Conservation (phyloP, 2,797 vertebrate species). For the Gambelia wislizenii region DNA sequence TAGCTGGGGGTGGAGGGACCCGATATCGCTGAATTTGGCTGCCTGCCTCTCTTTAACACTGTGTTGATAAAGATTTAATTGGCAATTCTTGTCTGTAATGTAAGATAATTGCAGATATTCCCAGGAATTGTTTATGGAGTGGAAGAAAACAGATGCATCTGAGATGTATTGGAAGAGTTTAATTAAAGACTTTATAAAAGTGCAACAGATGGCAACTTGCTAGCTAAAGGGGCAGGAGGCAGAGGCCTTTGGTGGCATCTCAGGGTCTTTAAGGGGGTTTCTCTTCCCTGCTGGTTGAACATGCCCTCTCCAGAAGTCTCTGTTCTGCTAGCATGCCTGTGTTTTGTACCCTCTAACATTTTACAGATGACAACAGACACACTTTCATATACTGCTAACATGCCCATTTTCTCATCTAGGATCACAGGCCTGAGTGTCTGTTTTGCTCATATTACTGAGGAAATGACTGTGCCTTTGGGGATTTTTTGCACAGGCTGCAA, state of each 20-base stretch:
- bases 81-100: slow-evolving; percentile 72
- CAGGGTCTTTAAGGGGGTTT: background rate
- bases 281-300: slow-evolving; percentile 18
- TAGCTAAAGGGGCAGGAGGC: background rate
- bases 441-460: background rate
- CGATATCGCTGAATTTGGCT: slow-evolving; percentile 52
- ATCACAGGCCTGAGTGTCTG: background rate
- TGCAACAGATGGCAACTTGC: slow-evolving; percentile 58
- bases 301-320: background rate
- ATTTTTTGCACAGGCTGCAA: background rate
- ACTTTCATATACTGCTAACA: background rate
- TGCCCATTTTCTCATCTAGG: background rate
- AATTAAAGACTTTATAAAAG: slow-evolving; percentile 62
- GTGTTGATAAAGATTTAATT: slow-evolving; percentile 74
- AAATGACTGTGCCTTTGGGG: background rate
- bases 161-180: slow-evolving; percentile 64
- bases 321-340: background rate
- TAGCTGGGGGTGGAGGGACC: no score
- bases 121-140: slow-evolving; percentile 65
- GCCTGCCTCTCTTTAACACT: slow-evolving; percentile 59
- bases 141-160: slow-evolving; percentile 58
- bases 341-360: background rate
- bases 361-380: background rate
- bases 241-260: background rate
- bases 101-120: slow-evolving; percentile 72